Conservation (phyloP, 2,797 vertebrate genomes). For the Luscinia luscinia region DNA sequence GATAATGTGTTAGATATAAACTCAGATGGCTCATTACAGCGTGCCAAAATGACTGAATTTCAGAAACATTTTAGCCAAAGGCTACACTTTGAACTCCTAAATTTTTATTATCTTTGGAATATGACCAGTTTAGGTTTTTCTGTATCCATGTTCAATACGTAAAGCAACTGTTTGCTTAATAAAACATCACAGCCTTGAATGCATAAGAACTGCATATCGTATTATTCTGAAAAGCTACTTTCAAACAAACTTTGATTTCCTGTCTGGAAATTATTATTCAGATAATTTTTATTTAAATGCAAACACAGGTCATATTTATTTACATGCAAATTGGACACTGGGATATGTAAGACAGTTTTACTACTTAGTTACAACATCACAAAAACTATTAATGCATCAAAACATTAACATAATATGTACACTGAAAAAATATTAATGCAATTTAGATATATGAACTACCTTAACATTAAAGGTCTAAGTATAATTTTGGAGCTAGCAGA, state of each 20-base stretch:
- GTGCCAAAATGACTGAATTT: constrained; percentile 41
- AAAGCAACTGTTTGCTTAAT: constrained; percentile 12
- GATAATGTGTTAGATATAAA: constrained; percentile 9
- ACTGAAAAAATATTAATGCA: not conserved
- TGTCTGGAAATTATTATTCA: not conserved
- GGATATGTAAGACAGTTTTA: not conserved
- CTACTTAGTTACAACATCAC: not conserved
- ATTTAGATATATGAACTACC: not conserved
- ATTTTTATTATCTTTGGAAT: constrained; percentile 43
- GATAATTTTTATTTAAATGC: not conserved
- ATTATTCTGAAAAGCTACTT: not conserved
- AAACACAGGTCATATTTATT: not conserved
- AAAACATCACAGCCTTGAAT: not conserved
- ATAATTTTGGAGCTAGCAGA: not conserved
- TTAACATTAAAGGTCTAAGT: not conserved
- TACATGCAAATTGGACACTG: not conserved
- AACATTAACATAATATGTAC: not conserved
- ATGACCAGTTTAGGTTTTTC: constrained; percentile 31
- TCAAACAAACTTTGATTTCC: not conserved
- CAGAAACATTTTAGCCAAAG: constrained; percentile 40
- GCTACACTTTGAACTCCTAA: constrained; percentile 37
- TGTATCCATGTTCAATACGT: constrained; percentile 25
- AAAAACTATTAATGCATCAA: not conserved
- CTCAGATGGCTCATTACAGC: not conserved
- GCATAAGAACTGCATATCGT: rapidly evolving